Conservation (phyloP, 1,140 invertebrate species). For the Portunus trituberculatus region DNA sequence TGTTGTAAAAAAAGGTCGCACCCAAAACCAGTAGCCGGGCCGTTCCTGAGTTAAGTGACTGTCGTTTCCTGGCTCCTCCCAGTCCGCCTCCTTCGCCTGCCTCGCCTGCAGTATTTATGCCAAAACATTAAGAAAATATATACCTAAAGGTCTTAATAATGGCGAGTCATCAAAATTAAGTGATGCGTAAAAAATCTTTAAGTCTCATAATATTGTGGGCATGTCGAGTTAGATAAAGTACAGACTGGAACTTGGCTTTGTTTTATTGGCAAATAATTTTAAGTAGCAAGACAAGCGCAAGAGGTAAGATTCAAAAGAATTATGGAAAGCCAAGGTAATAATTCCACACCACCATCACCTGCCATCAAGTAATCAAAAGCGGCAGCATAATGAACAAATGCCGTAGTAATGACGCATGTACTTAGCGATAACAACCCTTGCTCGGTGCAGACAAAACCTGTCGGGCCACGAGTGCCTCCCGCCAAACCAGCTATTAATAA, state of each 20-base stretch:
- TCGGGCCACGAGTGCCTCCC: neutral
- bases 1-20: slow-evolving; percentile 38
- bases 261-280: too few species aligned
- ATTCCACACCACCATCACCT: neutral
- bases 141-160: neutral
- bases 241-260: too few species aligned
- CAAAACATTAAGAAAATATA: neutral
- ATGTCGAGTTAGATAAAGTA: too few species aligned
- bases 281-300: neutral
- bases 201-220: too few species aligned
- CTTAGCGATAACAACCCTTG: neutral
- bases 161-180: too few species aligned
- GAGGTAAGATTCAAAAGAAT: neutral
- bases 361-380: neutral
- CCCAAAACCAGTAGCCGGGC: slow-evolving; percentile 42
- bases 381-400: neutral
- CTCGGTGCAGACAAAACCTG: neutral
- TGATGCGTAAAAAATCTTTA: too few species aligned
- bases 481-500: slow-evolving; percentile 14
- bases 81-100: neutral
- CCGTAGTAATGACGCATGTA: neutral
- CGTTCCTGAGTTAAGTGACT: neutral
- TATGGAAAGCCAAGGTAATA: neutral
- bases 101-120: neutral
- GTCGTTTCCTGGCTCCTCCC: slow-evolving; percentile 50